Percentiles rank a stretch among this genome's conserved stretches.
These are phyloP conservation scores for Cromileptes altivelis DNA, from an alignment of 2,113 vertebrate species.

Conservation along the genomic window DNA sequence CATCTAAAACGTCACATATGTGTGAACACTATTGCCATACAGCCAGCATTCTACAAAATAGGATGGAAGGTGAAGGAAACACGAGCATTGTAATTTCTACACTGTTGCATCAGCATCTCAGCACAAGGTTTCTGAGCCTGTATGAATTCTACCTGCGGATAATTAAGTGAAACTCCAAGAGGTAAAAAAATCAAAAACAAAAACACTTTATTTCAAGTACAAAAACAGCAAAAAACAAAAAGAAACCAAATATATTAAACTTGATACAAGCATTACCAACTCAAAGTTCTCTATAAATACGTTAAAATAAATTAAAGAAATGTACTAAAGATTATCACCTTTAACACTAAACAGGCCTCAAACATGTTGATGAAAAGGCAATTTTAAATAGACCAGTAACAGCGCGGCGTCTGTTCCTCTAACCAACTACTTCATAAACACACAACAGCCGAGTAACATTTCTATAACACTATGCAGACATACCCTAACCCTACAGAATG, in stretches of 20 bases:
- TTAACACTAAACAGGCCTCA: conserved; percentile 77
- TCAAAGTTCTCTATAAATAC: conserved; percentile 87
- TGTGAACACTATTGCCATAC: background rate
- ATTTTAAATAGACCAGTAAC: conserved; percentile 79
- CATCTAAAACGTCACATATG: conserved; percentile 11
- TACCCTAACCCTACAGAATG: conserved; percentile 57
- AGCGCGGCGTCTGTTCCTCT: conserved; percentile 56
- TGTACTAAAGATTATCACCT: conserved; percentile 82
- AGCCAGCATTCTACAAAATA: background rate
- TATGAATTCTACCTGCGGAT: background rate
- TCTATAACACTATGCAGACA: conserved; percentile 67
- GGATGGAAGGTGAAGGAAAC: background rate
- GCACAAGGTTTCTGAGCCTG: background rate
- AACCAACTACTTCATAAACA: conserved; percentile 70
- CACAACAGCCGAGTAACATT: conserved; percentile 64
- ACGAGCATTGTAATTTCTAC: background rate
- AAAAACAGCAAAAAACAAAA: conserved; percentile 71
- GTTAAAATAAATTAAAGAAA: conserved; percentile 89
- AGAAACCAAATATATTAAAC: conserved; percentile 87
- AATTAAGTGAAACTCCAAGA: background rate
- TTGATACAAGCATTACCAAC: conserved; percentile 85
- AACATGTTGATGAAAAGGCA: conserved; percentile 72
- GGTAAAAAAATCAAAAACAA: conserved; percentile 43
- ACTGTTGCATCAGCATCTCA: background rate
- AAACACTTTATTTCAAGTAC: conserved; percentile 86